These are phyloP conservation scores for Euschistus heros DNA, from an alignment of 1,140 invertebrate species.

Conservation along the genomic window DNA sequence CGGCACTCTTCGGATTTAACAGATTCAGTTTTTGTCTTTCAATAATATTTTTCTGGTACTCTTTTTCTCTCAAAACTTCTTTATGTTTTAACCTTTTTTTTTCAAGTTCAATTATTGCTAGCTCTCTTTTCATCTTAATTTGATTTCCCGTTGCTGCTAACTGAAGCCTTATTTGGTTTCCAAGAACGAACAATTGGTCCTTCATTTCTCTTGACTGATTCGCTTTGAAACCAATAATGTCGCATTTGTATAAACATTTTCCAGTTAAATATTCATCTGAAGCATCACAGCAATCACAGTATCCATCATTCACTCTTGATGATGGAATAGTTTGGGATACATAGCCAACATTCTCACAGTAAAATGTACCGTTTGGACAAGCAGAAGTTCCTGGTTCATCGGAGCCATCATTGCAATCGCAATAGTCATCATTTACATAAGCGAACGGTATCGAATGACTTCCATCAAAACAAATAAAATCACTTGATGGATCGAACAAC, in stretches of 20 bases:
- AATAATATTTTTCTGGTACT: slow-evolving; percentile 30
- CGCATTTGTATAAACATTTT: slow-evolving; percentile 66
- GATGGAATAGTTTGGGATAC: slow-evolving; percentile 69
- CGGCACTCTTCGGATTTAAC: neutral
- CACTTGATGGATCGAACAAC: slow-evolving; percentile 52
- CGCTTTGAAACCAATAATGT: slow-evolving; percentile 68
- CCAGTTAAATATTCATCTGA: slow-evolving; percentile 71
- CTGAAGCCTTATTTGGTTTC: slow-evolving; percentile 62
- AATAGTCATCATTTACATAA: slow-evolving; percentile 94
- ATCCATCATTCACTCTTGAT: slow-evolving; percentile 85
- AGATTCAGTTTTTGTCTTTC: slow-evolving; percentile 59
- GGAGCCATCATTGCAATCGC: slow-evolving; percentile 87
- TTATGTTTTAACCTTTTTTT: slow-evolving; percentile 41
- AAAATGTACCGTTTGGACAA: slow-evolving; percentile 74
- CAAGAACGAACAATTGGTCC: slow-evolving; percentile 61
- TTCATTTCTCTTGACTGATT: slow-evolving; percentile 58
- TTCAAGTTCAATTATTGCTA: slow-evolving; percentile 47
- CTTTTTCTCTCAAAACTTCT: neutral
- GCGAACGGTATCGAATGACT: slow-evolving; percentile 67
- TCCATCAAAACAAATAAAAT: slow-evolving; percentile 85
- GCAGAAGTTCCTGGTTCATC: slow-evolving; percentile 95
- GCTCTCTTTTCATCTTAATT: slow-evolving; percentile 52
- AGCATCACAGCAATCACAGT: slow-evolving; percentile 97
- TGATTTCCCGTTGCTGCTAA: slow-evolving; percentile 66
- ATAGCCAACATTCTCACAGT: slow-evolving; percentile 84